A percentile compares a stretch with the other conserved stretches of the same genome.
phyloP scores from a whole-genome alignment of 1,140 invertebrate genomes.

The Sarcophaga peregrina region DNA sequence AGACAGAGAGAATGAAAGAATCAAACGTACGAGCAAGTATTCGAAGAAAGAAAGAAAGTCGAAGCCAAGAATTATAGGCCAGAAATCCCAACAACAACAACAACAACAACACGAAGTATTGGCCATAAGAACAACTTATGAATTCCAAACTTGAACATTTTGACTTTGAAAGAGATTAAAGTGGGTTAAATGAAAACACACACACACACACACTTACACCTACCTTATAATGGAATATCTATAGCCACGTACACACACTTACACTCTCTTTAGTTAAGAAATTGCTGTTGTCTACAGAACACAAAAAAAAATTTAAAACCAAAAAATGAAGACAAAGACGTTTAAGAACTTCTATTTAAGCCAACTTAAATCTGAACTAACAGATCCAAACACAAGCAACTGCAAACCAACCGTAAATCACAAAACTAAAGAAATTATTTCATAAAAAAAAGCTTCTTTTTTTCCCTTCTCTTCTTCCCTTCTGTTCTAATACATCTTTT shows the following conservation, averaged over 20 bases:
- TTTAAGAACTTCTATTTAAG: not conserved
- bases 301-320: not conserved
- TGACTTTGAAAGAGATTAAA: slow-evolving; percentile 33
- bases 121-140: not conserved
- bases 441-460: too few species aligned
- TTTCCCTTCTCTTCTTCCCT: too few species aligned
- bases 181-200: slow-evolving; percentile 26
- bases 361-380: not conserved
- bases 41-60: too few species aligned
- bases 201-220: not conserved
- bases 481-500: too few species aligned
- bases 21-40: not conserved
- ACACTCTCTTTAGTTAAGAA: not conserved
- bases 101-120: not conserved
- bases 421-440: slow-evolving; percentile 7
- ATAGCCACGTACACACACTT: not conserved
- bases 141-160: not conserved
- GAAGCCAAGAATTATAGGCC: not conserved
- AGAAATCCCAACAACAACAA: slow-evolving; percentile 8
- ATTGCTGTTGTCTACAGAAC: too few species aligned
- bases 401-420: too few species aligned
- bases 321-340: not conserved
- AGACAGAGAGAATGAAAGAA: slow-evolving; percentile 9
- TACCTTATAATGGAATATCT: not conserved
- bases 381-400: not conserved